Percentiles rank a stretch among this genome's conserved stretches.
Evolutionary conservation across 2,113 vertebrate genomes (phyloP).

Genomic region (Candoia aspera): DNA sequence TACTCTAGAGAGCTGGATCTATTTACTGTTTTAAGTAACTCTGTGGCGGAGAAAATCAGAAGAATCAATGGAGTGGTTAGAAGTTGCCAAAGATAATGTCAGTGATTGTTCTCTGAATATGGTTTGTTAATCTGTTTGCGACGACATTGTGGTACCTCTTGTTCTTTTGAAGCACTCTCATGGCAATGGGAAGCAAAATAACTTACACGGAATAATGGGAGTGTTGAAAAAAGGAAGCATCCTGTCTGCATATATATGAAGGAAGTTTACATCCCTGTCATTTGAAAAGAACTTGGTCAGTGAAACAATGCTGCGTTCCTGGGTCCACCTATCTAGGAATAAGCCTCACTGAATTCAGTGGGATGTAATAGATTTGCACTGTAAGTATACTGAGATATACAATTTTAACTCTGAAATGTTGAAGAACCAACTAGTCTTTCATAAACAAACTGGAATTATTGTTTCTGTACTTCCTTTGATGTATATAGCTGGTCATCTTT

Average conservation of each 20-base stretch:
- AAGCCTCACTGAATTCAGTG: neutral
- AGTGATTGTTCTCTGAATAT: slow-evolving; percentile 6
- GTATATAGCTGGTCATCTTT: neutral
- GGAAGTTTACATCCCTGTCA: neutral
- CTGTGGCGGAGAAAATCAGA: neutral
- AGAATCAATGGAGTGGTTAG: neutral
- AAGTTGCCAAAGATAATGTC: neutral
- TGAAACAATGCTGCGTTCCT: neutral
- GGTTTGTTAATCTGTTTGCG: fast-evolving
- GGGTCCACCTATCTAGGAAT: neutral
- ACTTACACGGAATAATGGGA: neutral
- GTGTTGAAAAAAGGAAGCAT: neutral
- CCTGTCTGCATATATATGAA: neutral
- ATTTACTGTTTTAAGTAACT: neutral
- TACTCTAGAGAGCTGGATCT: slow-evolving; percentile 10
- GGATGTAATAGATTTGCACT: neutral
- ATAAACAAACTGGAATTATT: neutral
- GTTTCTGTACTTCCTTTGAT: neutral
- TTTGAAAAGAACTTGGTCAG: neutral
- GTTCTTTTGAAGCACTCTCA: neutral
- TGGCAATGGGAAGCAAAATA: neutral
- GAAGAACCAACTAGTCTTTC: neutral
- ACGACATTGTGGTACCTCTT: neutral
- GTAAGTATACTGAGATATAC: neutral
- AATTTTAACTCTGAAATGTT: neutral